Base-by-base conservation (phyloP, 2,113 vertebrate species). In the Chloroceryle aenea region DNA sequence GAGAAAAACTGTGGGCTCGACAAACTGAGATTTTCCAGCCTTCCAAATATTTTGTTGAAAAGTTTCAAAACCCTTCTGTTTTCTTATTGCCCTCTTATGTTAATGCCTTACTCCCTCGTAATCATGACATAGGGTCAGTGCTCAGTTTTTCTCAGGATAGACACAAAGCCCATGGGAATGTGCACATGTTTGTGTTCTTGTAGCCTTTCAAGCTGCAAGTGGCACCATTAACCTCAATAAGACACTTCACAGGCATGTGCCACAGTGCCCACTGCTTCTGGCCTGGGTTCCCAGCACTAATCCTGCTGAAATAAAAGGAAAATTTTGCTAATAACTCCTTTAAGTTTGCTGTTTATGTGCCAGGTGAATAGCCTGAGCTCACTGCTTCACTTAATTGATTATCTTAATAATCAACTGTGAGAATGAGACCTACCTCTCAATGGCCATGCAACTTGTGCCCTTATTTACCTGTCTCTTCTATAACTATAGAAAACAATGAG, bases 151-250 rank as follows among this genome's bases (percentile, higher is more conserved):
- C 56, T 59, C 85, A 52, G 47, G n/a, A 11, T 1, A 43, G 56
- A 53, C 38, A 45, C 69, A 67, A 78, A 94, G 30, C 73, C 87
- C 76, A 56, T 75, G 88, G 80, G 86, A 90, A 83, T 6, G 8
- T 63, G 64, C 88, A 90, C 21, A 10, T 87, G 83, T 68, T 78
- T 0, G 2, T 61, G n/a, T 17, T 67, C 59, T 81, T 89, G 79
- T 56, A 85, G 85, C 42, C 15, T 89, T 92, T 90, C 63, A 74
- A 86, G 63, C 79, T 64, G 63, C 52, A 82, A 95, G 87, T 77
- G 90, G 71, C 87, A 80, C 63, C 71, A 52, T 74, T 67, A 93
- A 87, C 66, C 75, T 52, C 36, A 27, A 7, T 36, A 52, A 62
- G 68, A 77, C 36, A 1, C 0, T 58, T 55, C 82, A 20, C 34